Evolutionary conservation across 2,797 vertebrate species (phyloP).

Genomic region (Silurus lanzhouensis): DNA sequence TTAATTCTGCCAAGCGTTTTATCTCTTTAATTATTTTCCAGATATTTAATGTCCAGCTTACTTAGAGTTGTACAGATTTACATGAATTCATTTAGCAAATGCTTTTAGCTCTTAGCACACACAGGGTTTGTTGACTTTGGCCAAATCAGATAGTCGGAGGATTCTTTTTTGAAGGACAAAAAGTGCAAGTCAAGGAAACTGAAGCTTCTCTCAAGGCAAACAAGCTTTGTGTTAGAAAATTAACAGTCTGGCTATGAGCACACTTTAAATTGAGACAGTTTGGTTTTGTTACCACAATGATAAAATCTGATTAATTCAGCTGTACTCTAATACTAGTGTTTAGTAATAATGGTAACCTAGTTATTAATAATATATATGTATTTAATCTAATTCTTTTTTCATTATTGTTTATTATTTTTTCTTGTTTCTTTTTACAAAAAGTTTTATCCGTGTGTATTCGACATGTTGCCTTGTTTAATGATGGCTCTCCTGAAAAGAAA

Average conservation of each 20-base stretch:
- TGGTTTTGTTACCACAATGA: no score
- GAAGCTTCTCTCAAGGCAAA: neutral
- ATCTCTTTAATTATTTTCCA: neutral
- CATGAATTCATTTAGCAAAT: neutral
- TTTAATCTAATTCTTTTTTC: neutral
- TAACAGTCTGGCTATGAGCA: neutral
- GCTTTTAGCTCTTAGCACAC: neutral
- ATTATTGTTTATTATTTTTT: no score
- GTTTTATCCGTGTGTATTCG: neutral
- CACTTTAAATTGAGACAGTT: neutral
- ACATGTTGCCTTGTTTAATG: neutral
- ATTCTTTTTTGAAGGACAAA: neutral
- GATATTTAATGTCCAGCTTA: no score
- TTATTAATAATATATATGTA: neutral
- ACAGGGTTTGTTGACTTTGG: neutral
- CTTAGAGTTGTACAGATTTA: neutral
- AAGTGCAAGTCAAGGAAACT: constrained; percentile 6
- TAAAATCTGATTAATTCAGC: neutral
- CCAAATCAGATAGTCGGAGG: neutral
- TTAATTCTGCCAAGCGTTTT: neutral
- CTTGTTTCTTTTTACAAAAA: neutral
- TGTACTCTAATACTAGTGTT: no score
- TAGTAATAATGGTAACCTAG: neutral
- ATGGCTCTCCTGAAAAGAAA: no score
- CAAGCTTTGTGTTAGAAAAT: neutral